Evolutionary conservation across 1,140 invertebrate genomes (phyloP).

Genomic region (Protaetia brevitarsis): DNA sequence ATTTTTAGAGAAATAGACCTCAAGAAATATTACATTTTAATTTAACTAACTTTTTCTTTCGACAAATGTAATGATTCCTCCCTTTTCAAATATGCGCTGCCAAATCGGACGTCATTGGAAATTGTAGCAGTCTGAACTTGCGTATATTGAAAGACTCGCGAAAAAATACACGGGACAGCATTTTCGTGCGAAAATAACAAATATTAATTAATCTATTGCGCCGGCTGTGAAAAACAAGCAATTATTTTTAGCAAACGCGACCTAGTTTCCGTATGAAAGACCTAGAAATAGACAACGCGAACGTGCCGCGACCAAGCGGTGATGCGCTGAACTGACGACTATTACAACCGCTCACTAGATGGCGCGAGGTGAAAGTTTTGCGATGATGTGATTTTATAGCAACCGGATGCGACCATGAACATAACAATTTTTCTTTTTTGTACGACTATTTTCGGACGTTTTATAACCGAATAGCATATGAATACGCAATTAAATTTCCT

Average conservation of each 20-base stretch:
- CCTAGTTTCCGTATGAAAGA: neutral
- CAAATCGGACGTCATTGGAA: no score
- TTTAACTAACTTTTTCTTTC: no score
- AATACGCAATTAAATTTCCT: no score
- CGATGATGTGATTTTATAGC: neutral
- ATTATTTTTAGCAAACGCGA: slow-evolving; percentile 7
- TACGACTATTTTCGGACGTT: no score
- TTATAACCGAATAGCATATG: no score
- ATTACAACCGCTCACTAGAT: neutral
- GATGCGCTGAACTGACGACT: neutral
- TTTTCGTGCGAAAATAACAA: neutral
- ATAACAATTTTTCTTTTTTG: no score
- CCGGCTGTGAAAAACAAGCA: neutral
- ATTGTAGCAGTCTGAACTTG: no score
- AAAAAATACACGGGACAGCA: neutral
- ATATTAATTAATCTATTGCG: neutral
- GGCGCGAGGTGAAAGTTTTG: neutral
- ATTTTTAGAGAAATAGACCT: no score
- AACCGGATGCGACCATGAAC: no score
- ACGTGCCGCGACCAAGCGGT: neutral
- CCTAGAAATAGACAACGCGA: neutral
- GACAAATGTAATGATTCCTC: no score
- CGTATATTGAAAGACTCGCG: neutral
- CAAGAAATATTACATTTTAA: no score
- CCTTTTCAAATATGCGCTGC: no score